These are phyloP conservation scores for Oscheius sp. DNA, from an alignment of 2,888 invertebrate genomes.

Conservation along the genomic window DNA sequence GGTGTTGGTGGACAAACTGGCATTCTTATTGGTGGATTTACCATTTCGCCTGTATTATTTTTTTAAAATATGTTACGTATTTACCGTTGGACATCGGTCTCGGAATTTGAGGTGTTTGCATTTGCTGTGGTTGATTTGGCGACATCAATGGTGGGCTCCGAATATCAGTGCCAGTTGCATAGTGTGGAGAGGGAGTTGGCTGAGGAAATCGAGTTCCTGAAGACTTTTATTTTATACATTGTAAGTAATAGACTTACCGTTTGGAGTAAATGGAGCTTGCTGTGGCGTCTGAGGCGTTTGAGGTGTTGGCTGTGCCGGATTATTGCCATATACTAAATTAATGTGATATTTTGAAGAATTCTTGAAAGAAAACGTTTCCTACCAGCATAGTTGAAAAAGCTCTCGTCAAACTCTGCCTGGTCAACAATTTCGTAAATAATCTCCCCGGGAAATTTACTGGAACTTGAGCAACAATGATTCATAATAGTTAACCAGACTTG, in stretches of 20 bases:
- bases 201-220: slow-evolving; percentile 35
- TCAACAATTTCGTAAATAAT: no score
- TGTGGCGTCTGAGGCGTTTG: slow-evolving; percentile 32
- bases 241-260: slow-evolving; percentile 17
- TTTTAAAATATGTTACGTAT: neutral
- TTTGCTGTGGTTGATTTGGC: slow-evolving; percentile 34
- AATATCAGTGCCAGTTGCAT: slow-evolving; percentile 35
- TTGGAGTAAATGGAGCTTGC: slow-evolving; percentile 23
- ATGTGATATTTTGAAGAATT: neutral
- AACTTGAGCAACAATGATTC: no score
- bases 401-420: no score
- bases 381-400: no score
- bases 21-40: slow-evolving; percentile 8
- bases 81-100: slow-evolving; percentile 24
- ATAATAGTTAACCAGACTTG: no score
- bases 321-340: slow-evolving; percentile 25
- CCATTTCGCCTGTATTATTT: slow-evolving; percentile 12
- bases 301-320: slow-evolving; percentile 10
- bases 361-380: no score
- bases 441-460: no score
- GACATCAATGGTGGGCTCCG: slow-evolving; percentile 43
- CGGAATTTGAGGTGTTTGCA: slow-evolving; percentile 12
- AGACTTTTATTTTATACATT: neutral
- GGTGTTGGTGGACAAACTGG: slow-evolving; percentile 6
- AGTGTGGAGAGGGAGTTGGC: slow-evolving; percentile 42